phyloP scores from a whole-genome alignment of 2,797 vertebrate species.

The Enteromius trimaculatus region DNA sequence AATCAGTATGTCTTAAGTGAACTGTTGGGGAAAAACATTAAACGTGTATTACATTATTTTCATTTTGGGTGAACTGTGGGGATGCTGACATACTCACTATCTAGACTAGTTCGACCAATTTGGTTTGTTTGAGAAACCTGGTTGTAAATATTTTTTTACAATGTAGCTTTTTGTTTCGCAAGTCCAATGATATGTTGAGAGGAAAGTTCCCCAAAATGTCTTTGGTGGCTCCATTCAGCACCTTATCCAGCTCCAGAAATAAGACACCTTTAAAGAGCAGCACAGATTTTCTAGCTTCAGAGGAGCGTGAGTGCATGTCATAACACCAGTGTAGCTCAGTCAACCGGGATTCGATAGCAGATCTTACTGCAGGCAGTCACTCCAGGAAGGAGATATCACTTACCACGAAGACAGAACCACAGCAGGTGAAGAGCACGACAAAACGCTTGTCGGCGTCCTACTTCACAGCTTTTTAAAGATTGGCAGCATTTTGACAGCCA shows the following conservation, averaged over 20 bases:
- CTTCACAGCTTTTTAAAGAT: constrained; percentile 15
- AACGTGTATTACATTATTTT: background rate
- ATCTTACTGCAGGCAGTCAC: constrained; percentile 10
- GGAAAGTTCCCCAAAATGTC: background rate
- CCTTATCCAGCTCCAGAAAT: constrained; percentile 3
- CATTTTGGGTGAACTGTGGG: background rate
- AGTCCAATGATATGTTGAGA: background rate
- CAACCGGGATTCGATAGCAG: background rate
- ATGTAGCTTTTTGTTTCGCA: background rate
- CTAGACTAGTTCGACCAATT: background rate
- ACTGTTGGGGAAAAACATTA: background rate
- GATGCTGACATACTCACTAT: background rate
- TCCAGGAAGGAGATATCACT: constrained; percentile 21
- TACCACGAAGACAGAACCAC: constrained; percentile 28
- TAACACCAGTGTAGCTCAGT: background rate
- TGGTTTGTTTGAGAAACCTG: background rate
- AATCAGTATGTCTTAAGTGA: background rate
- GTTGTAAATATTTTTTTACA: background rate
- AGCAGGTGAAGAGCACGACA: constrained; percentile 23
- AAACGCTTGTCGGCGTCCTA: constrained; percentile 2
- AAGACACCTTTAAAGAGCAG: constrained; percentile 25
- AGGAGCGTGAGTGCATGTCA: background rate
- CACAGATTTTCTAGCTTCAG: constrained; percentile 34
- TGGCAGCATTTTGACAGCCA: constrained; percentile 11
- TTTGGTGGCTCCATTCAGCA: background rate